Percentiles rank a stretch among this genome's conserved stretches.
phyloP scores from a whole-genome alignment of 1,140 invertebrate genomes.

The Drosophila bocqueti region DNA sequence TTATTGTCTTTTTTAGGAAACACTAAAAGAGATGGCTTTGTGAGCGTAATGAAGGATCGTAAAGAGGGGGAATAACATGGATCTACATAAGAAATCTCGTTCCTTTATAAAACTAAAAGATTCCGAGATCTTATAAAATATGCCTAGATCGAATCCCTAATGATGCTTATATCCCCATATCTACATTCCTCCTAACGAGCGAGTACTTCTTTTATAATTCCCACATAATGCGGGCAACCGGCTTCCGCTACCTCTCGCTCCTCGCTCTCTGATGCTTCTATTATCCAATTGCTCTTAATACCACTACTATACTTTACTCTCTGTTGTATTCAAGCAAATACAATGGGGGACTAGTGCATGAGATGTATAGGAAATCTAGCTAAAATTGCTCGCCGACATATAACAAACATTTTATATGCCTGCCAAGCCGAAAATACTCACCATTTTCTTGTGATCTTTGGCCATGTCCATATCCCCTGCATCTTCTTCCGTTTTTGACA shows the following conservation, averaged over 20 bases:
- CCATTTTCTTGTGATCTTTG: background rate
- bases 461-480: background rate
- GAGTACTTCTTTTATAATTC: background rate
- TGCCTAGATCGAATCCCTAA: background rate
- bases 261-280: background rate
- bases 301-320: background rate
- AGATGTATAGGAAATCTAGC: background rate
- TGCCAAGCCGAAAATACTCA: background rate
- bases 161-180: background rate
- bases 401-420: background rate
- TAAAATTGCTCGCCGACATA: background rate
- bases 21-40: background rate
- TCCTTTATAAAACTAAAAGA: too few relatives aligned
- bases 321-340: background rate
- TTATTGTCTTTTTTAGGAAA: background rate
- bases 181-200: too few relatives aligned
- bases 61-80: background rate
- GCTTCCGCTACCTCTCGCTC: too few relatives aligned
- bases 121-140: background rate
- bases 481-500: too few relatives aligned
- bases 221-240: background rate
- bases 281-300: constrained; percentile 5
- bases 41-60: background rate
- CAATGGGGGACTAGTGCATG: constrained; percentile 7
- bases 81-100: background rate